phyloP scores from a whole-genome alignment of 2,797 vertebrate genomes.

The Anas bernieri region DNA sequence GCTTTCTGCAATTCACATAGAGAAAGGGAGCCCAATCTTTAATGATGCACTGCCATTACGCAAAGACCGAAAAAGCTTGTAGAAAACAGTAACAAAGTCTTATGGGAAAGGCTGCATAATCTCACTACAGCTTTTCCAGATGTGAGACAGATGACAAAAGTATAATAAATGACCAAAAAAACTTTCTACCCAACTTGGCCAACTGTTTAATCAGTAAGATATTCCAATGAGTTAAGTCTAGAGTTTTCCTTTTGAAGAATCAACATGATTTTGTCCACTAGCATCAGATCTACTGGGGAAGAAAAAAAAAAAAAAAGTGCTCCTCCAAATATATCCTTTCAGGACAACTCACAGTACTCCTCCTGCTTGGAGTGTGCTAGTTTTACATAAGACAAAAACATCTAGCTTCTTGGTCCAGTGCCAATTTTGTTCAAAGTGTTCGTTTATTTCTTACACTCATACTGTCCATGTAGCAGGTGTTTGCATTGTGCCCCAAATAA shows the following conservation, averaged over 20 bases:
- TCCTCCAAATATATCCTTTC: background rate
- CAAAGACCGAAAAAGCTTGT: rapidly evolving
- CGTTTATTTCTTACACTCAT: background rate
- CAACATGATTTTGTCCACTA: background rate
- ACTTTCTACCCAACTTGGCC: background rate
- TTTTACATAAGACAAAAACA: background rate
- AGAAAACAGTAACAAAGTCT: background rate
- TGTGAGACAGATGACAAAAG: background rate
- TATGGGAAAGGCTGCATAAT: background rate
- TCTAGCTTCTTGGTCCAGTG: background rate
- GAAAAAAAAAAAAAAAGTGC: background rate
- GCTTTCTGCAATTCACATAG: background rate
- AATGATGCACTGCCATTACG: background rate
- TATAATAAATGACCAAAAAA: background rate
- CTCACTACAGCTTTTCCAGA: background rate
- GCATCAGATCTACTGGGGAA: background rate
- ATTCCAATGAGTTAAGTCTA: background rate
- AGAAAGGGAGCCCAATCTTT: background rate
- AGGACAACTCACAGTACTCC: background rate
- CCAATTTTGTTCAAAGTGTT: background rate
- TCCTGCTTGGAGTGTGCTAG: background rate
- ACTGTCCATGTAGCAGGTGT: background rate
- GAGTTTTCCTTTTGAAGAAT: background rate
- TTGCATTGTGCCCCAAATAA: background rate
- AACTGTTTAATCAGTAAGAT: background rate